Percentiles rank a stretch among this genome's conserved stretches.
Evolutionary conservation across 2,888 invertebrate species (phyloP).

Genomic region (Agriopis leucophaearia): DNA sequence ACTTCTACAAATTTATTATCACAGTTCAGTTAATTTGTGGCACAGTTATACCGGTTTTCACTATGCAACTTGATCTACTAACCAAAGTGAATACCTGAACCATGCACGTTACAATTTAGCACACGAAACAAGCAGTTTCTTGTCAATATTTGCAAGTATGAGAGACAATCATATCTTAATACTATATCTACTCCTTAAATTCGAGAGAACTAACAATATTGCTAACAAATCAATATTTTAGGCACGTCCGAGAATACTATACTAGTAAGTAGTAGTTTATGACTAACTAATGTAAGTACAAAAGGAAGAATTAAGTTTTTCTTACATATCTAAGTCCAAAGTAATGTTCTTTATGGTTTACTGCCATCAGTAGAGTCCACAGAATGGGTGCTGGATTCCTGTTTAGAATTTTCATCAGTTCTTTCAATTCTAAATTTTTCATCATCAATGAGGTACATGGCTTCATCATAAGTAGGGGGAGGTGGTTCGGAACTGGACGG

Average conservation of each 20-base stretch:
- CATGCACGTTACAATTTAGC: conserved; percentile 16
- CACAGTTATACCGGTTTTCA: conserved; percentile 31
- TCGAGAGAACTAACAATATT: conserved; percentile 64
- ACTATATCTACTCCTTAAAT: conserved; percentile 34
- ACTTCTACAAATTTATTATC: conserved; percentile 32
- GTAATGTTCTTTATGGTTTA: conserved; percentile 72
- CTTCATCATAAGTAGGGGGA: conserved; percentile 89
- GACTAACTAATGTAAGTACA: conserved; percentile 82
- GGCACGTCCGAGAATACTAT: conserved; percentile 81
- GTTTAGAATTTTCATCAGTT: conserved; percentile 71
- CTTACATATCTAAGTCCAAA: conserved; percentile 65
- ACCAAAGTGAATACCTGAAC: conserved; percentile 33
- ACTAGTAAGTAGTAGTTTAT: conserved; percentile 55
- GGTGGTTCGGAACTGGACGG: conserved; percentile 85
- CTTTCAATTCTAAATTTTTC: conserved; percentile 70
- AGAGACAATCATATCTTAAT: conserved; percentile 34
- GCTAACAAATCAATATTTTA: conserved; percentile 76
- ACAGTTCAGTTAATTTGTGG: conserved; percentile 38
- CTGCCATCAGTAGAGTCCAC: conserved; percentile 63
- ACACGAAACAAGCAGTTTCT: conserved; percentile 23
- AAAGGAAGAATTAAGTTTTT: conserved; percentile 78
- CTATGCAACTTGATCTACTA: conserved; percentile 24
- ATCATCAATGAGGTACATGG: conserved; percentile 84
- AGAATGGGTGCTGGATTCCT: conserved; percentile 72
- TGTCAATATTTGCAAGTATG: conserved; percentile 28